These are phyloP conservation scores for Cygnus buccinator DNA, from an alignment of 2,113 vertebrate species.

Conservation along the genomic window DNA sequence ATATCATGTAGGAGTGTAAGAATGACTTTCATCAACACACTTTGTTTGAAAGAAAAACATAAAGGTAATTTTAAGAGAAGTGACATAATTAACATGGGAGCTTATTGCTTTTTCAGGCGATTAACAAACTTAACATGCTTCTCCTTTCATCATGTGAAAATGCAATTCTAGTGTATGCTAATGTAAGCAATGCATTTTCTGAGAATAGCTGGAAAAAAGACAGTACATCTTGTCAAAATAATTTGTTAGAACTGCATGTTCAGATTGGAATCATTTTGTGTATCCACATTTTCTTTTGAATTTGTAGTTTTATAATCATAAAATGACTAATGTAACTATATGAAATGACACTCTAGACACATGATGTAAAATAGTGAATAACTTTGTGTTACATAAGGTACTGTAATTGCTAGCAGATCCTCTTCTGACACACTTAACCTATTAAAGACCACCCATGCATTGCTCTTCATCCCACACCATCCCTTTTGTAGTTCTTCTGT, in stretches of 20 bases:
- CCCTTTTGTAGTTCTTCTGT: background rate
- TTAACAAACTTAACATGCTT: slow-evolving; percentile 23
- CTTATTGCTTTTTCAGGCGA: slow-evolving; percentile 19
- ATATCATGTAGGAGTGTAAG: background rate
- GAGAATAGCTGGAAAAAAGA: slow-evolving; percentile 14
- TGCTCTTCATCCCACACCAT: slow-evolving; percentile 8
- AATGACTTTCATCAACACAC: background rate
- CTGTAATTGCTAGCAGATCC: slow-evolving; percentile 21
- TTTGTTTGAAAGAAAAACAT: background rate
- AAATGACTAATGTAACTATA: slow-evolving; percentile 55
- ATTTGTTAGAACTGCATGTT: slow-evolving; percentile 61
- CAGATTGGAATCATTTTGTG: slow-evolving; percentile 55
- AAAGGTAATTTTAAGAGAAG: slow-evolving; percentile 13
- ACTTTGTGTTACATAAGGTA: slow-evolving; percentile 38
- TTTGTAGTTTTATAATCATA: slow-evolving; percentile 62
- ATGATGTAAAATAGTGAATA: slow-evolving; percentile 56
- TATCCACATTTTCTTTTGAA: slow-evolving; percentile 59
- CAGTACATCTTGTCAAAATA: slow-evolving; percentile 55
- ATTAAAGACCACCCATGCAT: slow-evolving; percentile 27
- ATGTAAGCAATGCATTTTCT: slow-evolving; percentile 43
- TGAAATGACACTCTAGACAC: slow-evolving; percentile 49
- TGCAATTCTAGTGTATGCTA: slow-evolving; percentile 17
- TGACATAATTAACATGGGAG: background rate
- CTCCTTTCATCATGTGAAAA: slow-evolving; percentile 15
- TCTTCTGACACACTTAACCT: slow-evolving; percentile 31